phyloP scores from a whole-genome alignment of 2,113 vertebrate genomes.

The Chaetura pelagica region DNA sequence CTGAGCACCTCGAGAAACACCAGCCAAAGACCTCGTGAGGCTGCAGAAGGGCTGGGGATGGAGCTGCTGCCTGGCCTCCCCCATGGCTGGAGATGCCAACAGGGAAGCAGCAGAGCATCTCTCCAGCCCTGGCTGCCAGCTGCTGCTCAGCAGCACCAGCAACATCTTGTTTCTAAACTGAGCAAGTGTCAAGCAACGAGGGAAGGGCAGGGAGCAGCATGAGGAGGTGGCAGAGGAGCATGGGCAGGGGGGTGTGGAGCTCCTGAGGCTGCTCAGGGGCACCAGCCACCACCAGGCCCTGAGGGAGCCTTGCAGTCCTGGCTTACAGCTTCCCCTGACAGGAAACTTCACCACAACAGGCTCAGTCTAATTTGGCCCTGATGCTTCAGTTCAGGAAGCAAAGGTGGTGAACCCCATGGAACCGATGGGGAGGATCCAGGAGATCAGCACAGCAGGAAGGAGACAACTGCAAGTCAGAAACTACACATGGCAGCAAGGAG shows the following conservation, averaged over 20 bases:
- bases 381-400: neutral
- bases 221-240: rapidly evolving
- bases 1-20: rapidly evolving
- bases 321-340: neutral
- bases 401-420: neutral
- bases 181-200: neutral
- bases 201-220: neutral
- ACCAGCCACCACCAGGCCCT: neutral
- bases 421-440: neutral
- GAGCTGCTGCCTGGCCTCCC: neutral
- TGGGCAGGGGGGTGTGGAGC: neutral
- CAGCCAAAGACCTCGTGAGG: neutral
- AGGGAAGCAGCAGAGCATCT: neutral
- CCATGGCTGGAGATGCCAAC: neutral
- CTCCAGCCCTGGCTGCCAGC: neutral
- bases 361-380: rapidly evolving
- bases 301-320: rapidly evolving
- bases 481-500: neutral
- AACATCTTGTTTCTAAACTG: neutral
- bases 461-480: neutral
- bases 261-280: neutral
- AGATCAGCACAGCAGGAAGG: neutral
- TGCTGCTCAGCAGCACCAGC: neutral
- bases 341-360: neutral
- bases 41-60: neutral